These are phyloP conservation scores for Scolanthus callimorphus DNA, from an alignment of 92 coral and sea anemone genomes.

Conservation along the genomic window DNA sequence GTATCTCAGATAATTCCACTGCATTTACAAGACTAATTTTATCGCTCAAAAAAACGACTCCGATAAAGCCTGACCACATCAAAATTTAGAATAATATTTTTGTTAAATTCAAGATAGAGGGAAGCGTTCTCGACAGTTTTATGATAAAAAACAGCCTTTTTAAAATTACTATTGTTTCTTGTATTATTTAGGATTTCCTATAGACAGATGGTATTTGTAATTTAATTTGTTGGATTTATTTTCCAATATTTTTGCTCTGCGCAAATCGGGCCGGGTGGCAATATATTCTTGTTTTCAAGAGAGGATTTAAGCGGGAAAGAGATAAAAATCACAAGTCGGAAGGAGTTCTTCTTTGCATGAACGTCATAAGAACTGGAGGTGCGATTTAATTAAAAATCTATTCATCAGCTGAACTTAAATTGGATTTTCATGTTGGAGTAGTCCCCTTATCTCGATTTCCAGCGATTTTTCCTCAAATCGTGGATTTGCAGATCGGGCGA, in stretches of 20 bases:
- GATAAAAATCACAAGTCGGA: slow-evolving; percentile 46
- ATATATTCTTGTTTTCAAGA: neutral
- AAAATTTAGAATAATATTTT: neutral
- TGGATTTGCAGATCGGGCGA: slow-evolving; percentile 26
- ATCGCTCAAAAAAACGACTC: neutral
- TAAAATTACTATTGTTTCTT: no score
- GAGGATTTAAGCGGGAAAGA: neutral
- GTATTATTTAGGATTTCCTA: no score
- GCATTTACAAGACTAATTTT: slow-evolving; percentile 8
- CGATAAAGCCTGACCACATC: neutral
- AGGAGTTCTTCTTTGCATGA: slow-evolving; percentile 25
- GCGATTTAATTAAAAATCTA: slow-evolving; percentile 32
- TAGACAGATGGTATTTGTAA: no score
- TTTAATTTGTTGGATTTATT: no score
- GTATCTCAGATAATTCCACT: neutral
- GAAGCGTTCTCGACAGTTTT: no score
- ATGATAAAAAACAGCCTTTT: no score
- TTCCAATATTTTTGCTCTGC: neutral
- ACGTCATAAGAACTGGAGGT: slow-evolving; percentile 25
- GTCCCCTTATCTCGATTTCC: slow-evolving; percentile 29
- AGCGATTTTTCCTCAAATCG: slow-evolving; percentile 34
- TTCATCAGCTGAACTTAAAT: slow-evolving; percentile 39
- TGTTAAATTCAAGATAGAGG: slow-evolving; percentile 1
- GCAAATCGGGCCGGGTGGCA: neutral
- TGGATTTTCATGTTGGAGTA: slow-evolving; percentile 33